Percentiles rank a stretch among this genome's conserved stretches.
phyloP scores from a whole-genome alignment of 2,888 invertebrate genomes.

The Drosophila hamatofila region DNA sequence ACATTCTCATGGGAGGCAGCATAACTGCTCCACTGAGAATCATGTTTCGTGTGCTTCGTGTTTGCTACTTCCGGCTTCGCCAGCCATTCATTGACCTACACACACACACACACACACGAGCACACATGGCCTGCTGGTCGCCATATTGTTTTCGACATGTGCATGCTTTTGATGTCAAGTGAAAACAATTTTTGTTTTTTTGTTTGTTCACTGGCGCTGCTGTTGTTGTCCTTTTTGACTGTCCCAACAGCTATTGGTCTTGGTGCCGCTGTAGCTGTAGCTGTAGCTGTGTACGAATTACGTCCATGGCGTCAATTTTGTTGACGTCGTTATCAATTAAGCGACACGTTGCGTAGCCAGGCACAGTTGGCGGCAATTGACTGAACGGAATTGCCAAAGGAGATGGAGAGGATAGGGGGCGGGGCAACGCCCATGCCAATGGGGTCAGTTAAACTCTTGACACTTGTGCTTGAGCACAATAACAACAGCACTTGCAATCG shows the following conservation, averaged over 20 bases:
- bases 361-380: slow-evolving; percentile 71
- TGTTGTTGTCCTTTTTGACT: slow-evolving; percentile 27
- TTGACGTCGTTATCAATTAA: slow-evolving; percentile 78
- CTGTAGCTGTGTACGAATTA: slow-evolving; percentile 31
- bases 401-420: not conserved
- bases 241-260: slow-evolving; percentile 27
- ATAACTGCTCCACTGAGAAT: slow-evolving; percentile 34
- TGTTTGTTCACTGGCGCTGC: slow-evolving; percentile 5
- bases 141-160: slow-evolving; percentile 77
- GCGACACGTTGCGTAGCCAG: slow-evolving; percentile 69
- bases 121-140: slow-evolving; percentile 31
- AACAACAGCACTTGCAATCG: slow-evolving; percentile 22
- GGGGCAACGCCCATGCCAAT: slow-evolving; percentile 3
- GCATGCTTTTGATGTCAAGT: slow-evolving; percentile 63
- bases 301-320: slow-evolving; percentile 64
- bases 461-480: slow-evolving; percentile 18
- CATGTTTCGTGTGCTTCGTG: slow-evolving; percentile 18
- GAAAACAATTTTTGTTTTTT: slow-evolving; percentile 40
- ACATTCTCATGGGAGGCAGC: slow-evolving; percentile 49
- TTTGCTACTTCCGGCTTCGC: slow-evolving; percentile 48
- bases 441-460: slow-evolving; percentile 32
- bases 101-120: not conserved
- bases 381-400: slow-evolving; percentile 51
- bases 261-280: slow-evolving; percentile 1
- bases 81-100: slow-evolving; percentile 23